Conservation (phyloP, 2,888 invertebrate species). For the Leptopterna dolabrata region DNA sequence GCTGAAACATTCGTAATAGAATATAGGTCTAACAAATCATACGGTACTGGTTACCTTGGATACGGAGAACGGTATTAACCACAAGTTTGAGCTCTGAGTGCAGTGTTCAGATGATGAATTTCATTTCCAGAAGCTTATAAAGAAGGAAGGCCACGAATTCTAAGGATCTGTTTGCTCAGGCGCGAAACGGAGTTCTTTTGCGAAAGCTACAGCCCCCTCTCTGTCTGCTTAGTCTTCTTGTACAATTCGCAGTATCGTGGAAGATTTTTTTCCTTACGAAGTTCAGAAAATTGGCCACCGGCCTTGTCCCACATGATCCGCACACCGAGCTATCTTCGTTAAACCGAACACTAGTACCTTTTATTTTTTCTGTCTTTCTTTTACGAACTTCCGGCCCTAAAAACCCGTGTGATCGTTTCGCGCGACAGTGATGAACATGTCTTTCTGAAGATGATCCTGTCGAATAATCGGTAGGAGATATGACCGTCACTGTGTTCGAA, state of each 20-base stretch:
- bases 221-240: neutral
- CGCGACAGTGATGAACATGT: neutral
- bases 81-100: neutral
- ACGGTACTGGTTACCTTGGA: neutral
- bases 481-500: neutral
- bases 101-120: neutral
- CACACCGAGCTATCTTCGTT: neutral
- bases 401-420: neutral
- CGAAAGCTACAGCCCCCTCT: neutral
- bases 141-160: neutral
- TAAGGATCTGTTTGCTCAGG: neutral
- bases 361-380: neutral
- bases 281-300: constrained; percentile 21
- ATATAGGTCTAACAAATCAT: neutral
- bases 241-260: neutral
- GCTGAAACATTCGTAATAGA: neutral
- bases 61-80: neutral
- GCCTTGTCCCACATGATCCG: constrained; percentile 28
- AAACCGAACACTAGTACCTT: neutral
- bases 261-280: constrained; percentile 24
- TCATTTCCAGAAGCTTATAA: neutral
- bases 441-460: neutral
- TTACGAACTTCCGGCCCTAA: neutral
- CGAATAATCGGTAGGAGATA: neutral
- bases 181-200: neutral